Evolutionary conservation across 2,797 vertebrate genomes (phyloP).

Genomic region (Macrochelys suwanniensis): DNA sequence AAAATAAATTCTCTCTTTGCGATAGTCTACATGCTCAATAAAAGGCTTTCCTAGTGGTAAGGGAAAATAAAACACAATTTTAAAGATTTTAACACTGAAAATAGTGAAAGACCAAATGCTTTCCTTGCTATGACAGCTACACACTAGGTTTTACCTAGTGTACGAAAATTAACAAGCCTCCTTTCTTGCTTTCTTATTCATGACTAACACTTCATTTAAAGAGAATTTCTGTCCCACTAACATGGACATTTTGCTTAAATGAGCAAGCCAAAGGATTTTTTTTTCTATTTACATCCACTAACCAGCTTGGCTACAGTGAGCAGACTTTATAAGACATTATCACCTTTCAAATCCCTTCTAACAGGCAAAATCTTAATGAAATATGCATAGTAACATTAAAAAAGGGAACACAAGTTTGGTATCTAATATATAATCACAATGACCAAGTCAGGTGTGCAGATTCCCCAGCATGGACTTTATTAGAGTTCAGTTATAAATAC

Average conservation of each 20-base stretch:
- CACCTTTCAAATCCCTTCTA: constrained; percentile 23
- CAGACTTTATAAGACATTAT: not conserved
- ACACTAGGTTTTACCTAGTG: not conserved
- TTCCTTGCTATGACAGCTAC: not conserved
- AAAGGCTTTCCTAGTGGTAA: not conserved
- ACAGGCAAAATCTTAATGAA: constrained; percentile 71
- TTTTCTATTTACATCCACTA: constrained; percentile 5
- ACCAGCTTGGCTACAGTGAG: not conserved
- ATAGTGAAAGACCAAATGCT: not conserved
- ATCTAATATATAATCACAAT: constrained; percentile 76
- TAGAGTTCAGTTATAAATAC: constrained; percentile 86
- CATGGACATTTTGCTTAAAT: not conserved
- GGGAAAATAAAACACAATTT: not conserved
- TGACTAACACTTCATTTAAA: not conserved
- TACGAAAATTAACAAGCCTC: not conserved
- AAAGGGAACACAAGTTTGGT: constrained; percentile 71
- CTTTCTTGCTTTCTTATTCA: not conserved
- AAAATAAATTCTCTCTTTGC: not conserved
- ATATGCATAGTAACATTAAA: constrained; percentile 48
- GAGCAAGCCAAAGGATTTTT: constrained; percentile 21
- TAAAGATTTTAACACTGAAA: not conserved
- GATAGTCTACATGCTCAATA: not conserved
- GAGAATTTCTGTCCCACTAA: constrained; percentile 14
- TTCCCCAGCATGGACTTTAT: constrained; percentile 81
- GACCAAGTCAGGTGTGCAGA: constrained; percentile 79